Percentiles rank a stretch among this genome's conserved stretches.
These are phyloP conservation scores for Enteromius trimaculatus DNA, from an alignment of 2,797 vertebrate genomes.

Conservation along the genomic window DNA sequence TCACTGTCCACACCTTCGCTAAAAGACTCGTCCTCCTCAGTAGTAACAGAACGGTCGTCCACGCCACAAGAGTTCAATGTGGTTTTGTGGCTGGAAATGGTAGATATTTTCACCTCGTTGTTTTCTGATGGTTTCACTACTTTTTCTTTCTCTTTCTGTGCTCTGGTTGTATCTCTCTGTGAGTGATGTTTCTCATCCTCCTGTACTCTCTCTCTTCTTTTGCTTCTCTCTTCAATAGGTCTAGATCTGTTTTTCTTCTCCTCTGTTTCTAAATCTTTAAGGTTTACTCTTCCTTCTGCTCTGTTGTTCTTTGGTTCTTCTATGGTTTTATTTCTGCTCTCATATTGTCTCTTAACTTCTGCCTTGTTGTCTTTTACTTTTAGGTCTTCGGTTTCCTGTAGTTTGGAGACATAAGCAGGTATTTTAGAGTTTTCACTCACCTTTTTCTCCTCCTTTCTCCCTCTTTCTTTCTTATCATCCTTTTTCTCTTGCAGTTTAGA, in stretches of 20 bases:
- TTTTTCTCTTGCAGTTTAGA: conserved; percentile 68
- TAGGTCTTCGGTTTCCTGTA: conserved; percentile 42
- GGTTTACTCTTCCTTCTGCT: conserved; percentile 16
- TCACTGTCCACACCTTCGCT: conserved; percentile 60
- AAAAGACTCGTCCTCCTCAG: conserved; percentile 39
- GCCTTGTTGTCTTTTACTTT: conserved; percentile 37
- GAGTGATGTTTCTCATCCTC: conserved; percentile 31
- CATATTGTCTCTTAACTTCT: conserved; percentile 36
- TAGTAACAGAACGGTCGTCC: conserved; percentile 49
- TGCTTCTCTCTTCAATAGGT: conserved; percentile 9
- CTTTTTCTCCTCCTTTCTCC: conserved; percentile 61
- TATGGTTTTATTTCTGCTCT: conserved; percentile 48
- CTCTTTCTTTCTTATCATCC: conserved; percentile 58
- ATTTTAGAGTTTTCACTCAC: conserved; percentile 69
- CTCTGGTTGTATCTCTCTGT: not conserved
- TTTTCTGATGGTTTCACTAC: not conserved
- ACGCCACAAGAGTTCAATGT: conserved; percentile 26
- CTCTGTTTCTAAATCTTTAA: conserved; percentile 43
- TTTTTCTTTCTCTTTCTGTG: conserved; percentile 37
- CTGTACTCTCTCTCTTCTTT: conserved; percentile 35
- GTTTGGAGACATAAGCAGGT: conserved; percentile 59
- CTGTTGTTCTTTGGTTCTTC: conserved; percentile 40
- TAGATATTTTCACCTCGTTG: conserved; percentile 42
- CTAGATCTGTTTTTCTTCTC: conserved; percentile 7
- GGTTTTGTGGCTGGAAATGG: not conserved